These are phyloP conservation scores for Dasypogon diadema DNA, from an alignment of 2,888 invertebrate species.

Conservation along the genomic window DNA sequence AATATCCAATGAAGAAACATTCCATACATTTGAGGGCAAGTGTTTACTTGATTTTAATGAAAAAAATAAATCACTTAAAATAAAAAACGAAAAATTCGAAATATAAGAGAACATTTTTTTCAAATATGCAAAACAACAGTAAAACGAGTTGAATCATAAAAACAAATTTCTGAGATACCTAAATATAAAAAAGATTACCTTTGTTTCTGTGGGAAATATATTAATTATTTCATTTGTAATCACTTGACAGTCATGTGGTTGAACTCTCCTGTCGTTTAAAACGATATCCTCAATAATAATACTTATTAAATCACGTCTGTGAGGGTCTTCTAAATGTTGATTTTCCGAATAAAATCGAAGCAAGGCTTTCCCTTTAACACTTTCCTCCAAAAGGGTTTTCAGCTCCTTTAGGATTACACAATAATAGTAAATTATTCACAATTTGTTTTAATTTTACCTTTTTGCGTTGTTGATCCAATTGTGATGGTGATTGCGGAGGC, in stretches of 20 bases:
- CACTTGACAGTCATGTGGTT: not conserved
- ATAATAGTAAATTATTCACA: not conserved
- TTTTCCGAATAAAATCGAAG: not conserved
- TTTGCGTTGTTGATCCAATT: not conserved
- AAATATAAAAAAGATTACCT: not conserved
- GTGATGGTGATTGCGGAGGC: not conserved
- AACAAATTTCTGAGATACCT: too few relatives aligned
- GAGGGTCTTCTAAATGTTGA: not conserved
- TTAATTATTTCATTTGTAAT: not conserved
- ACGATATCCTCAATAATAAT: not conserved
- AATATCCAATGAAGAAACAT: too few relatives aligned
- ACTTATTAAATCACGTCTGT: not conserved
- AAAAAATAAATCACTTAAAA: too few relatives aligned
- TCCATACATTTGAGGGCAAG: too few relatives aligned
- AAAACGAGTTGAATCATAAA: not conserved
- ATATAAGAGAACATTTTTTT: too few relatives aligned
- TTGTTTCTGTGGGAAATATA: slow-evolving; percentile 1
- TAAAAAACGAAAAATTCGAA: too few relatives aligned
- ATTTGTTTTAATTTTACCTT: not conserved
- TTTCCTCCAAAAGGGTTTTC: not conserved
- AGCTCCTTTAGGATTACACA: not conserved
- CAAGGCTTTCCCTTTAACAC: not conserved
- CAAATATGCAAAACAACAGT: too few relatives aligned
- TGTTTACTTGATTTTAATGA: too few relatives aligned
- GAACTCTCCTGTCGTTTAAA: not conserved